These are phyloP conservation scores for Argyrosomus japonicus DNA, from an alignment of 2,113 vertebrate species.

Conservation along the genomic window DNA sequence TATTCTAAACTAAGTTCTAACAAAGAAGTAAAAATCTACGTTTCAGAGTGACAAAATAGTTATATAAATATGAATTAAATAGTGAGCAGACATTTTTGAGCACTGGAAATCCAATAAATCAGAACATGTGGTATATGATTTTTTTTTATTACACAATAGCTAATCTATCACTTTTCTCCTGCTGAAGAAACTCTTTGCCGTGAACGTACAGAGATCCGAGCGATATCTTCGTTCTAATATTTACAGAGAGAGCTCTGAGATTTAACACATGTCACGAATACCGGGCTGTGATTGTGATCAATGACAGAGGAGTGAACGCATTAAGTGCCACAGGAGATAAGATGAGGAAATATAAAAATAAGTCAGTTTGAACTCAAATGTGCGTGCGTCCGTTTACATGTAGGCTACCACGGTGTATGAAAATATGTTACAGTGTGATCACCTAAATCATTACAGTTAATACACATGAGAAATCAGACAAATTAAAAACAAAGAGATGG, in stretches of 20 bases:
- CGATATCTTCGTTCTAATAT: conserved; percentile 47
- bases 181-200: conserved; percentile 26
- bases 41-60: conserved; percentile 77
- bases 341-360: conserved; percentile 32
- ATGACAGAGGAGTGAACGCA: conserved; percentile 28
- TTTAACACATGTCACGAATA: conserved; percentile 37
- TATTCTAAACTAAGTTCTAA: conserved; percentile 66
- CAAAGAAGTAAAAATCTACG: conserved; percentile 77
- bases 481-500: conserved; percentile 18
- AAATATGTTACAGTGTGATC: conserved; percentile 29
- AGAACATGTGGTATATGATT: conserved; percentile 59
- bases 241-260: conserved; percentile 66
- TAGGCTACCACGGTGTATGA: conserved; percentile 42
- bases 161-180: conserved; percentile 53
- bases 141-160: conserved; percentile 64
- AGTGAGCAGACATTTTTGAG: conserved; percentile 60
- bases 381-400: conserved; percentile 29
- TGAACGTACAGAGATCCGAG: conserved; percentile 53
- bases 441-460: conserved; percentile 15
- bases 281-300: conserved; percentile 43
- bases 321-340: conserved; percentile 56
- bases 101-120: conserved; percentile 63
- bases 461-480: conserved; percentile 16
- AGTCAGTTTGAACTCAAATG: conserved; percentile 45
- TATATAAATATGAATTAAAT: conserved; percentile 78